A percentile compares a stretch with the other conserved stretches of the same genome.
Evolutionary conservation across 92 coral and sea anemone genomes (phyloP).

Genomic region (Bergia sp.): DNA sequence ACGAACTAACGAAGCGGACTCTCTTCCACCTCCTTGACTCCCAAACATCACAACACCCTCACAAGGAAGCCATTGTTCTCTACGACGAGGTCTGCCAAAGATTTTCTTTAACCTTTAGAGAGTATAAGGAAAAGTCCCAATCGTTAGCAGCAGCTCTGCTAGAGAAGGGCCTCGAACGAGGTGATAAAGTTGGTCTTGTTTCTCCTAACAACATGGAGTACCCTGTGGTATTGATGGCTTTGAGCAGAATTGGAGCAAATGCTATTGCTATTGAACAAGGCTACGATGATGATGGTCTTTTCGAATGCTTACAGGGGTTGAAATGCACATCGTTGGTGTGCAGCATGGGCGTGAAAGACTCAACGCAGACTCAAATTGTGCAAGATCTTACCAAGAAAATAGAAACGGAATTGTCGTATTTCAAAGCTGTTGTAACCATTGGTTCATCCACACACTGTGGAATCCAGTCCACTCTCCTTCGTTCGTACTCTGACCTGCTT

Average conservation of each 20-base stretch:
- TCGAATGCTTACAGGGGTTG: background rate
- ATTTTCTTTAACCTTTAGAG: background rate
- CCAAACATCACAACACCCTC: background rate
- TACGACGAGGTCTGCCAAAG: slow-evolving; percentile 5
- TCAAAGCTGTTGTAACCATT: background rate
- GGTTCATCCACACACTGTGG: background rate
- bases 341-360: background rate
- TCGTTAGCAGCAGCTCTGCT: slow-evolving; percentile 17
- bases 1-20: background rate
- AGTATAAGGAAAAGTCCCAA: slow-evolving; percentile 20
- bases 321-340: background rate
- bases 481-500: background rate
- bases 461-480: background rate
- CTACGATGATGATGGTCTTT: background rate
- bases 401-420: background rate
- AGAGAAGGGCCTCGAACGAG: slow-evolving; percentile 1
- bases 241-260: slow-evolving; percentile 19
- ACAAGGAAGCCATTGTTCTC: slow-evolving; percentile 14
- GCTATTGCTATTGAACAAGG: slow-evolving; percentile 1
- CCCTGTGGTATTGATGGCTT: slow-evolving; percentile 16
- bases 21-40: background rate
- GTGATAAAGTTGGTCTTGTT: slow-evolving; percentile 1
- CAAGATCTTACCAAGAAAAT: background rate
- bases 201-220: slow-evolving; percentile 8
- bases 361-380: background rate